Base-by-base conservation (phyloP, 2,888 invertebrate genomes). In the Drosophila setosimentum region DNA sequence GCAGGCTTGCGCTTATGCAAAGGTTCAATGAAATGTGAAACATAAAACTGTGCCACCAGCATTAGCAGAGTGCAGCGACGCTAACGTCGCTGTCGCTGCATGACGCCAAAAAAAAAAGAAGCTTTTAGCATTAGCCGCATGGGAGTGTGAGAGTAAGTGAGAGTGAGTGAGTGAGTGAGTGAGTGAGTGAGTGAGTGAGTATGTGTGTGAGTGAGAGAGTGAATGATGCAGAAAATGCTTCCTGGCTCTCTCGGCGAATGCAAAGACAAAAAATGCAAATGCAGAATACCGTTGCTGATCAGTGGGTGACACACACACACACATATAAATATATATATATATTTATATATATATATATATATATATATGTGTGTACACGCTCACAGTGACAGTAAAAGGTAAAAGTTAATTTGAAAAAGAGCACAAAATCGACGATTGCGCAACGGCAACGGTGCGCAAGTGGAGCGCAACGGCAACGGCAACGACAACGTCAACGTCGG, bases 341-440 rank as follows among this genome's bases (percentile, higher is more conserved):
- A 48, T 11, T 29, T 29, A 5, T n/a, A 49, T 6, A 35, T 35
- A 16, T 27, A 42, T 57, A 42, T 11, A 24, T 24, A 5, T 32
- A 5, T 5, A 11, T 51, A n/a, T 53, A 30, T 54, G 16, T 7
- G 27, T 55, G 29, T 40, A 68, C 59, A 60, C 53, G 57, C 66
- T 64, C 58, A 62, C 58, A 59, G 59, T 35, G 63, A 67, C 68
- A 51, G 80, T 66, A 73, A 82, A 78, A 84, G 80, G 82, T 76
- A 87, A 87, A 87, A 84, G 87, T 83, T 71, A 73, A 81, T 82
- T 87, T 75, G 73, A 77, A 84, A 82, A 80, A 74, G 70, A 72
- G 70, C 80, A 76, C 60, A 70, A 72, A 69, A 84, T 73, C 67
- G 65, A 79, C 81, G 69, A 86, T 84, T 84, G 84, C 84, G 87